Evolutionary conservation across 2,113 vertebrate species (phyloP).

Genomic region (Riparia riparia): DNA sequence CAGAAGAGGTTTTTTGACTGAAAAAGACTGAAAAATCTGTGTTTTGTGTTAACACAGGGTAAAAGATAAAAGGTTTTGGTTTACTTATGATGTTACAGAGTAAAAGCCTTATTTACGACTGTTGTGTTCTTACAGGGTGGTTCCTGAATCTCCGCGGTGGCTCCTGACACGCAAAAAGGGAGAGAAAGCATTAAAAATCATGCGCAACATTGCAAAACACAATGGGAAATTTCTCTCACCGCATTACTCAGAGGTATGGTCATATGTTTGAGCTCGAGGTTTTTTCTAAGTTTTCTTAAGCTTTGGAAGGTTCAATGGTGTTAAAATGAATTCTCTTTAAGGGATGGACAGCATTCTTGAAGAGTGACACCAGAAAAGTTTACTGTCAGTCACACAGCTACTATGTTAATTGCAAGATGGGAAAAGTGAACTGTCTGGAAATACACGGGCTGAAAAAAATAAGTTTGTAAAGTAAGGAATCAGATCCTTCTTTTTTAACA

Average conservation of each 20-base stretch:
- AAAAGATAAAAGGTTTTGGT: neutral
- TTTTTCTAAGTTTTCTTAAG: neutral
- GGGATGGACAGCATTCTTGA: neutral
- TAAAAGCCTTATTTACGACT: neutral
- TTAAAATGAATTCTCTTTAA: neutral
- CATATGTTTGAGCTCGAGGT: neutral
- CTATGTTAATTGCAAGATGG: neutral
- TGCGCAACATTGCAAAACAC: conserved; percentile 86
- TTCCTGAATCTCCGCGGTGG: conserved; percentile 97
- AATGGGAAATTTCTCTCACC: conserved; percentile 83
- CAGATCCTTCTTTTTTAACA: neutral
- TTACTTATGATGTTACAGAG: neutral
- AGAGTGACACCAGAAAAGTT: neutral
- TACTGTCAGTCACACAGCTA: neutral
- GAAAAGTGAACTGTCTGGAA: neutral
- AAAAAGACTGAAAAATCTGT: neutral
- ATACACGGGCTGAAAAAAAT: neutral
- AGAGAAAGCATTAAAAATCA: conserved; percentile 83
- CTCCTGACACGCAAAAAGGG: conserved; percentile 88
- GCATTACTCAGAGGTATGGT: conserved; percentile 83
- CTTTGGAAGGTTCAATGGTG: neutral
- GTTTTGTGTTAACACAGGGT: neutral
- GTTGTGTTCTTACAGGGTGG: conserved; percentile 78
- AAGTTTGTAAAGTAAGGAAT: neutral
- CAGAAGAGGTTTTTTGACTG: neutral